These are phyloP conservation scores for Speoplatyrhinus poulsoni DNA, from an alignment of 2,113 vertebrate species.

Conservation along the genomic window DNA sequence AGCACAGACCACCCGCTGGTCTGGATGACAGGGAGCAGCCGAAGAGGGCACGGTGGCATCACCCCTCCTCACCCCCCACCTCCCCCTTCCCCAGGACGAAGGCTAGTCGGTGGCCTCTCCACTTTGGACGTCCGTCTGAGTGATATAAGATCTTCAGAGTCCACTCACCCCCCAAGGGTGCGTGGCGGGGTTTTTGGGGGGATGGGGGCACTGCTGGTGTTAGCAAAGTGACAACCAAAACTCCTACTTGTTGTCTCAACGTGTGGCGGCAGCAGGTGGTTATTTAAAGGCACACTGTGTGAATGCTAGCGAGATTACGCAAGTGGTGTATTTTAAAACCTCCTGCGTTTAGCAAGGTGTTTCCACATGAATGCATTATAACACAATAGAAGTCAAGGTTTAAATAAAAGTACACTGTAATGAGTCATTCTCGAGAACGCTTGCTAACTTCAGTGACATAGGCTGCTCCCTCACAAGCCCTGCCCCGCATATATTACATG, in stretches of 20 bases:
- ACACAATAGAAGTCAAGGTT: too few relatives aligned
- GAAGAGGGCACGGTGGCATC: constrained; percentile 8
- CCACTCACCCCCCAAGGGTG: constrained; percentile 39
- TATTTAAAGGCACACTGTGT: too few relatives aligned
- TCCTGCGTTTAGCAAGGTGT: too few relatives aligned
- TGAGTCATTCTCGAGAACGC: too few relatives aligned
- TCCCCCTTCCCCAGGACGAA: constrained; percentile 25
- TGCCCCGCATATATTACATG: too few relatives aligned
- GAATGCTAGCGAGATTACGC: too few relatives aligned
- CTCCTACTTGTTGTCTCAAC: constrained; percentile 26
- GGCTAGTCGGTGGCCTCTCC: constrained; percentile 28
- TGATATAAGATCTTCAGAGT: constrained; percentile 32
- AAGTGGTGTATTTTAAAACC: too few relatives aligned
- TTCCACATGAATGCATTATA: too few relatives aligned
- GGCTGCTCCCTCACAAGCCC: too few relatives aligned
- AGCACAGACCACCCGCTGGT: constrained; percentile 39
- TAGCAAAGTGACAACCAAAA: neutral
- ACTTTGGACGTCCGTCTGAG: constrained; percentile 55
- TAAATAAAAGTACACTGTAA: too few relatives aligned
- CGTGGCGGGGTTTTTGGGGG: constrained; percentile 18
- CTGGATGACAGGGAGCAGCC: constrained; percentile 53
- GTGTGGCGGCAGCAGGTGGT: neutral
- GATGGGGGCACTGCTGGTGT: neutral
- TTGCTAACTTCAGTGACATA: too few relatives aligned
- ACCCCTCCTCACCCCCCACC: neutral